Percentiles rank a stretch among this genome's conserved stretches.
Conservation (phyloP, 2,888 invertebrate genomes). For the Aphidoletes aphidimyza region DNA sequence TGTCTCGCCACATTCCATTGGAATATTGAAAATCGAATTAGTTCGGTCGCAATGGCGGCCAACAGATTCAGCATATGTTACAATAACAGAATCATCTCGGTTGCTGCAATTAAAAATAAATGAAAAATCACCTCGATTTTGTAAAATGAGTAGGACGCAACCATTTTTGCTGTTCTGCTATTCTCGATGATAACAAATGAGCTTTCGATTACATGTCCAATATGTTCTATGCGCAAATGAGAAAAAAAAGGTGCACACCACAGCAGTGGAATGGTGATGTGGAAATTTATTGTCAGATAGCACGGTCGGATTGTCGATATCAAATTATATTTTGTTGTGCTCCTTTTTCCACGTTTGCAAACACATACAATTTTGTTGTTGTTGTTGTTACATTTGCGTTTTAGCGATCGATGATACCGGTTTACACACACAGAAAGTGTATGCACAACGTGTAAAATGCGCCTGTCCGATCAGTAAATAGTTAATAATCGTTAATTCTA, state of each 20-base stretch:
- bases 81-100: background rate
- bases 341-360: slow-evolving; percentile 30
- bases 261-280: background rate
- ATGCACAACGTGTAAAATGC: background rate
- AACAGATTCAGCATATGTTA: too few relatives aligned
- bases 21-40: too few relatives aligned
- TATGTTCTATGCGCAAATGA: background rate
- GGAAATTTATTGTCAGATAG: slow-evolving; percentile 23
- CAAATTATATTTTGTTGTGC: slow-evolving; percentile 24
- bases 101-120: background rate
- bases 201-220: background rate
- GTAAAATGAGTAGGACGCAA: background rate
- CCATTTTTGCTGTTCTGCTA: background rate
- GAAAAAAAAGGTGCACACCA: background rate
- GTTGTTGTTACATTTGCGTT: background rate
- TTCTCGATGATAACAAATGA: slow-evolving; percentile 22
- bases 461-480: background rate
- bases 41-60: too few relatives aligned
- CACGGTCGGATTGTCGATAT: slow-evolving; percentile 26
- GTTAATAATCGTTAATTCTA: slow-evolving; percentile 1
- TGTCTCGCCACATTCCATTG: background rate
- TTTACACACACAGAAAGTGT: background rate
- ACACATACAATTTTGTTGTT: background rate
- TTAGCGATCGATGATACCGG: slow-evolving; percentile 13
- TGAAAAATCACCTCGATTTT: slow-evolving; percentile 5